phyloP scores from a whole-genome alignment of 2,888 invertebrate genomes.

The Acrobasis consociella region DNA sequence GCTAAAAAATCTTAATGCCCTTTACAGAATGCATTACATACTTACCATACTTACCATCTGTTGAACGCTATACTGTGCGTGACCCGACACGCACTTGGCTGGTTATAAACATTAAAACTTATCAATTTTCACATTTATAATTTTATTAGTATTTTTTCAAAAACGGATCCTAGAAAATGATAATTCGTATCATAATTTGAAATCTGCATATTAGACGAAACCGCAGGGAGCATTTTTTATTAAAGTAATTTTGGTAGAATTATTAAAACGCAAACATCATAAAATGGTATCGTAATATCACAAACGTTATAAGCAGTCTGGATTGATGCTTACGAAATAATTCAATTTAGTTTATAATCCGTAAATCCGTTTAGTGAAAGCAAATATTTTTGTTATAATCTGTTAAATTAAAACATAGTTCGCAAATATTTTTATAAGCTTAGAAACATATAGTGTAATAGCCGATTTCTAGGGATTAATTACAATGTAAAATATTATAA shows the following conservation, averaged over 20 bases:
- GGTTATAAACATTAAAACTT: too few species aligned
- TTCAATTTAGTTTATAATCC: neutral
- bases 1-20: too few species aligned
- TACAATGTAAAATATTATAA: too few species aligned
- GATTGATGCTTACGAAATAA: neutral
- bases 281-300: neutral
- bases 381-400: neutral
- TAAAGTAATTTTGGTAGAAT: neutral
- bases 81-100: too few species aligned
- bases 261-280: neutral
- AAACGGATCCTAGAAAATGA: neutral
- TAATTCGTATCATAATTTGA: neutral
- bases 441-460: too few species aligned
- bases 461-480: too few species aligned
- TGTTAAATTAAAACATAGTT: constrained; percentile 26
- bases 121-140: too few species aligned
- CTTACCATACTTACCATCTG: too few species aligned
- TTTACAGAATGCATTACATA: too few species aligned
- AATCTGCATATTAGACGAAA: neutral
- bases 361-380: constrained; percentile 2
- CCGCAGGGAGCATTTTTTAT: neutral
- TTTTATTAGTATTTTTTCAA: neutral
- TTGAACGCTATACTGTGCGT: too few species aligned
- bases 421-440: constrained; percentile 18
- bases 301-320: neutral